Conservation (phyloP, 2,888 invertebrate species). For the Plemyria rubiginata region DNA sequence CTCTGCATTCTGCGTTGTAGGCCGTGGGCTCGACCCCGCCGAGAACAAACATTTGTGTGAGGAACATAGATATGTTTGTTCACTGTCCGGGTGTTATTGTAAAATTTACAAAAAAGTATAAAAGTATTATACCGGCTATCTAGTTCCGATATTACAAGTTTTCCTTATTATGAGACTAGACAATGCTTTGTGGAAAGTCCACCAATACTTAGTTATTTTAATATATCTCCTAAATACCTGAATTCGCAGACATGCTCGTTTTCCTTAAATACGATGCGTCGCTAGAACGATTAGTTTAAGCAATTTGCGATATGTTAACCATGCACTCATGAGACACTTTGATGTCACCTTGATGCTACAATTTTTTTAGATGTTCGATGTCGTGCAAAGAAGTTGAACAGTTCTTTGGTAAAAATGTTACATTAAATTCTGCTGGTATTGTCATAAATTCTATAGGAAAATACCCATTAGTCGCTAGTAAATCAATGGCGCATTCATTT, state of each 20-base stretch:
- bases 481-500: constrained; percentile 16
- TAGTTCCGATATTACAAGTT: too few relatives aligned
- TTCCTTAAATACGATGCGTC: constrained; percentile 8
- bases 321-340: neutral
- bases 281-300: neutral
- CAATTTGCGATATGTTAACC: neutral
- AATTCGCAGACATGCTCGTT: neutral
- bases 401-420: neutral
- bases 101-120: too few relatives aligned
- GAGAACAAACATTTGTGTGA: too few relatives aligned
- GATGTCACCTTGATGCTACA: constrained; percentile 3
- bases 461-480: constrained; percentile 10
- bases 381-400: neutral
- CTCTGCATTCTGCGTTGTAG: too few relatives aligned
- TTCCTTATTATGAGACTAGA: too few relatives aligned
- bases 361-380: neutral
- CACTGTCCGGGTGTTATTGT: too few relatives aligned
- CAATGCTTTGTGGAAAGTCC: too few relatives aligned
- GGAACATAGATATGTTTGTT: too few relatives aligned
- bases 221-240: neutral
- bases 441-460: constrained; percentile 11
- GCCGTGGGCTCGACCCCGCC: too few relatives aligned
- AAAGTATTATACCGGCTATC: too few relatives aligned
- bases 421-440: neutral
- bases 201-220: neutral